Base-by-base conservation (phyloP, 23 tunicate genomes). In the Ciona savignyi region DNA sequence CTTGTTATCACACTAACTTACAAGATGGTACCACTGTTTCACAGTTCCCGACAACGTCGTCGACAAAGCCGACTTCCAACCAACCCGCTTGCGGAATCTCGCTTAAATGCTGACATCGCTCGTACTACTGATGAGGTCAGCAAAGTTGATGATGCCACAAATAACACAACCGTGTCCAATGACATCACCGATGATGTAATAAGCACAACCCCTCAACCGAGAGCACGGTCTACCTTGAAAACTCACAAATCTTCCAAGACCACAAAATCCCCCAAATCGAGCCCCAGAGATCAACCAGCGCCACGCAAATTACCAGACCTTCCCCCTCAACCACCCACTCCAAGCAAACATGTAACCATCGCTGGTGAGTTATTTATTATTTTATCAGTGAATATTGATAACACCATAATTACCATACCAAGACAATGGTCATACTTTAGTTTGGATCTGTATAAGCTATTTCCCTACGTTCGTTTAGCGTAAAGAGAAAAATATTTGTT, bases 281-380 rank as follows among this genome's bases (percentile, higher is more conserved):
- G 67, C 67, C 67, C 67, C 28, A 63, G 67, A n/a, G 1, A 33
- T 27, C 20, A 30, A 22, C 64, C 65, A 72, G 61, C 76, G n/a
- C 27, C 67, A n/a, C 67, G 67, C 4, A 11, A 63, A 22, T 25
- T 63, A 63, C 67, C 67, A 19, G 22, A 27, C 2, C 73, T 34
- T 23, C 73, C 73, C 32, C 76, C 76, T 1, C 27, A 72, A 6
- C 1, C 64, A 25, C 76, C 76, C 32, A 25, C 64, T n/a, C 75
- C 75, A 21, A 15, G 23, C 2, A 4, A 26, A 21, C 32, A 72
- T 2, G 32, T 33, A 25, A 42, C 76, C 29, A 42, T 42, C 9
- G 56, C 15, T 42, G 56, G 56, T 42, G 15, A 42, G 56, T 42
- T 42, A n/a, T n/a, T n/a, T n/a, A n/a, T n/a, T n/a, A n/a, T n/a